A percentile compares a stretch with the other conserved stretches of the same genome.
phyloP scores from a whole-genome alignment of 1,140 invertebrate species.

The Antheraea pernyi region DNA sequence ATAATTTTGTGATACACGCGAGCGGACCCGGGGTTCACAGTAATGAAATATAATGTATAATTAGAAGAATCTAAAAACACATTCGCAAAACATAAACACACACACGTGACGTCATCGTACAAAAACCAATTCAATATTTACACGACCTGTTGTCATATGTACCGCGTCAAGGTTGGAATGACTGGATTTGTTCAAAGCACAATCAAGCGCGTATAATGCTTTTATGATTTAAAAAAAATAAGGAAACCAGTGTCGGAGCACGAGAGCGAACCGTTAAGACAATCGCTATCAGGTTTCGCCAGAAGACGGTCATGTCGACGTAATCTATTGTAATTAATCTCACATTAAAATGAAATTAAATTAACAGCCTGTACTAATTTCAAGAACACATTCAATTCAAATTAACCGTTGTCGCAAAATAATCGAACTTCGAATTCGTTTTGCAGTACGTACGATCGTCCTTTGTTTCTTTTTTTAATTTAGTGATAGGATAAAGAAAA shows the following conservation, averaged over 20 bases:
- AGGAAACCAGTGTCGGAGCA: neutral
- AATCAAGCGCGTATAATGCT: neutral
- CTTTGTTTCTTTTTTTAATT: too few species aligned
- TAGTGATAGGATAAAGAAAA: too few species aligned
- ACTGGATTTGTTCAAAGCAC: neutral
- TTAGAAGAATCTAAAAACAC: too few species aligned
- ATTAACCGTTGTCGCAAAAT: neutral
- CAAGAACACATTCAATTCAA: too few species aligned
- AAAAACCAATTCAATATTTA: neutral
- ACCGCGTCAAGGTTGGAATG: neutral
- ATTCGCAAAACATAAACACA: neutral
- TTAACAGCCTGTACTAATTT: too few species aligned
- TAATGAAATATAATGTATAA: too few species aligned
- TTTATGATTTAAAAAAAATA: neutral
- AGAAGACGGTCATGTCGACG: neutral
- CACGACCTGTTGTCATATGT: neutral
- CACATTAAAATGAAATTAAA: neutral
- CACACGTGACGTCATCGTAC: neutral
- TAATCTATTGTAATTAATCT: neutral
- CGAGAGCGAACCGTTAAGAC: neutral
- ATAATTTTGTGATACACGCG: too few species aligned
- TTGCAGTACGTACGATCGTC: neutral
- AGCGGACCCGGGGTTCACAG: too few species aligned
- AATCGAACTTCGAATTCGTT: neutral
- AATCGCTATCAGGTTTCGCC: neutral